These are phyloP conservation scores for Cerastoderma edule DNA, from an alignment of 2,888 invertebrate genomes.

Conservation along the genomic window DNA sequence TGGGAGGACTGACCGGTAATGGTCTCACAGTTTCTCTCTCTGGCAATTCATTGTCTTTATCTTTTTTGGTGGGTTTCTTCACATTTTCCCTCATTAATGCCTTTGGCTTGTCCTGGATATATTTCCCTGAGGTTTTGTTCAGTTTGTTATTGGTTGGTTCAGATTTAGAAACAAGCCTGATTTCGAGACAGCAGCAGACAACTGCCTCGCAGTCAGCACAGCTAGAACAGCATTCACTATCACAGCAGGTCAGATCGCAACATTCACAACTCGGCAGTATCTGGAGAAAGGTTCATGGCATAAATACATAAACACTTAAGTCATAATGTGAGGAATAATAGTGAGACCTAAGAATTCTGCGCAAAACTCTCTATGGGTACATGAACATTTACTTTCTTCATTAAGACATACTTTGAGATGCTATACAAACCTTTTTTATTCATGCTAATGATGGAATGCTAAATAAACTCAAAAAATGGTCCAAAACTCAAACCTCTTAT, in stretches of 20 bases:
- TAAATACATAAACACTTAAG: too few species aligned
- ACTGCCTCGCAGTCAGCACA: slow-evolving; percentile 46
- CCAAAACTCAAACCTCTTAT: too few species aligned
- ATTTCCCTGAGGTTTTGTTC: not conserved
- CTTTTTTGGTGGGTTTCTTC: not conserved
- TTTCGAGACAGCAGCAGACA: slow-evolving; percentile 56
- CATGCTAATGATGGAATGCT: too few species aligned
- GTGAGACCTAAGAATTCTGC: too few species aligned
- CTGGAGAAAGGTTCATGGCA: slow-evolving; percentile 4
- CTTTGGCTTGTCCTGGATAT: not conserved
- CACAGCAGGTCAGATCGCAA: slow-evolving; percentile 21
- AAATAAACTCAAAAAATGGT: too few species aligned
- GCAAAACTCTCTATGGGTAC: too few species aligned
- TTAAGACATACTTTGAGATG: too few species aligned
- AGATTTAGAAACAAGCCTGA: slow-evolving; percentile 44
- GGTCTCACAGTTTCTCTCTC: slow-evolving; percentile 2
- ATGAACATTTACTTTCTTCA: too few species aligned
- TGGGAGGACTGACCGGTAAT: slow-evolving; percentile 18
- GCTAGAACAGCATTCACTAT: slow-evolving; percentile 34
- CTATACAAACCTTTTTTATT: too few species aligned
- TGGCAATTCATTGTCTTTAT: not conserved
- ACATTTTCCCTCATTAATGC: not conserved
- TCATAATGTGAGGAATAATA: too few species aligned
- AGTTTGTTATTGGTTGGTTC: not conserved
- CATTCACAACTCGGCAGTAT: slow-evolving; percentile 15